Percentiles rank a stretch among this genome's conserved stretches.
phyloP scores from a whole-genome alignment of 1,140 invertebrate genomes.

The Carposina sasakii region DNA sequence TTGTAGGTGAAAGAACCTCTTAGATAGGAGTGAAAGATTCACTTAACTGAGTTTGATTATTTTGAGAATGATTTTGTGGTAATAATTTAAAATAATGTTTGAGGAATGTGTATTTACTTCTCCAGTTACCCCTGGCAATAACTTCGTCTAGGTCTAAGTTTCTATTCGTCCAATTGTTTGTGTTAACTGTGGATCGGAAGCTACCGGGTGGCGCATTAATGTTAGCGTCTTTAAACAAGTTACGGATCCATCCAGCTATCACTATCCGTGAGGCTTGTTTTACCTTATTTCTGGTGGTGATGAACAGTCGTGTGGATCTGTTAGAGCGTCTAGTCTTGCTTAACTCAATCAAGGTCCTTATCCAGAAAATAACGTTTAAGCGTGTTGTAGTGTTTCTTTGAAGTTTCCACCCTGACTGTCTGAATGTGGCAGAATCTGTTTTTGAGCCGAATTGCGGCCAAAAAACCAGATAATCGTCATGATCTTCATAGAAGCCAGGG shows the following conservation, averaged over 20 bases:
- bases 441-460: slow-evolving; percentile 9
- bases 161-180: not conserved
- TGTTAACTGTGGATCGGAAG: not conserved
- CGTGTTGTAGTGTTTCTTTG: not conserved
- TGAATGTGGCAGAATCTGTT: not conserved
- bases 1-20: too few species aligned
- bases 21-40: too few species aligned
- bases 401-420: slow-evolving; percentile 3
- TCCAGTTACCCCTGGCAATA: not conserved
- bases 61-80: too few species aligned
- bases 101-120: not conserved
- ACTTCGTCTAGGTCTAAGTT: not conserved
- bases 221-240: not conserved
- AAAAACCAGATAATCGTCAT: not conserved
- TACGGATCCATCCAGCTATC: not conserved
- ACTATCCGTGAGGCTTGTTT: slow-evolving; percentile 1
- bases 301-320: not conserved
- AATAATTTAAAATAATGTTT: slow-evolving; percentile 1
- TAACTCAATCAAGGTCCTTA: not conserved
- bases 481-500: not conserved
- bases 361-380: not conserved
- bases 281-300: not conserved
- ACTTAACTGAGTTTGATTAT: too few species aligned
- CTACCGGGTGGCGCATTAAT: not conserved
- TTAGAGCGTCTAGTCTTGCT: not conserved